Conservation (phyloP, 2,113 vertebrate species). For the Semicossyphus pulcher region DNA sequence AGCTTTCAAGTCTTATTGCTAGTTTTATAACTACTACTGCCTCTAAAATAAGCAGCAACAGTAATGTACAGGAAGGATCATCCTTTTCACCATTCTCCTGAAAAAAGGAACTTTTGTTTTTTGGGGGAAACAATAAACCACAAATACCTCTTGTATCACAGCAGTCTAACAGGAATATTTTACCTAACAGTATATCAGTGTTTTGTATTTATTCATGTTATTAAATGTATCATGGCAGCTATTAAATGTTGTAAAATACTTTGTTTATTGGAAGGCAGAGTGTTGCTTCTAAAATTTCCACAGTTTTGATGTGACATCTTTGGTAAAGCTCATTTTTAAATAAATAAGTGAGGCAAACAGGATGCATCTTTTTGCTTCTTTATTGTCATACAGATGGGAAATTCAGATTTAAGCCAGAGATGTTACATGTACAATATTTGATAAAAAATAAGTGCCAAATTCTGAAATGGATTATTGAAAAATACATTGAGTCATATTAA, state of each 20-base stretch:
- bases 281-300: background rate
- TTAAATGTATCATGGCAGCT: constrained; percentile 55
- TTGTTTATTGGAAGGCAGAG: background rate
- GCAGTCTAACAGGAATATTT: background rate
- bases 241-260: background rate
- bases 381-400: background rate
- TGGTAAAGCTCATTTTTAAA: background rate
- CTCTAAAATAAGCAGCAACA: background rate
- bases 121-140: background rate
- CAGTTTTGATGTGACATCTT: background rate
- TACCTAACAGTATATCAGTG: background rate
- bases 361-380: background rate
- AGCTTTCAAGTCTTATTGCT: too few species aligned
- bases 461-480: background rate
- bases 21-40: background rate
- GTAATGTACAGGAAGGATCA: background rate
- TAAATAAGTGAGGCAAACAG: background rate
- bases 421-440: constrained; percentile 10
- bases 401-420: background rate
- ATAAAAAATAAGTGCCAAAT: background rate
- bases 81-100: background rate
- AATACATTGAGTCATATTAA: background rate
- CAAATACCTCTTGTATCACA: constrained; percentile 32
- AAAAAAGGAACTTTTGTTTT: background rate
- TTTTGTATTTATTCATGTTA: background rate